Evolutionary conservation across 2,888 invertebrate species (phyloP).

Genomic region (Willowsia nigromaculata): DNA sequence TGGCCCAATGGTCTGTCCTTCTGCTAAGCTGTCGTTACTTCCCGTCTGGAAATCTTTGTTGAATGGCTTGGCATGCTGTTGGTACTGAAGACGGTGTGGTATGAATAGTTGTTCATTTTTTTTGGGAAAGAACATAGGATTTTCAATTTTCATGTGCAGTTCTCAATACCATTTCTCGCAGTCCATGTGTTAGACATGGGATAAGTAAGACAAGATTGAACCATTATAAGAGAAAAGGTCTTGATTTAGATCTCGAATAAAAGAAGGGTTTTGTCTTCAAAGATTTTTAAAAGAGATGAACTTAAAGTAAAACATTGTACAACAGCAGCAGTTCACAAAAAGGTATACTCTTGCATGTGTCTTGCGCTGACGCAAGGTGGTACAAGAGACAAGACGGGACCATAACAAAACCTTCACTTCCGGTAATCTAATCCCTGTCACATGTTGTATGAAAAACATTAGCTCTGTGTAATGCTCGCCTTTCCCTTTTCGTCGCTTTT

Average conservation of each 20-base stretch:
- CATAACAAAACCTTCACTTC: constrained; percentile 72
- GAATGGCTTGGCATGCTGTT: constrained; percentile 22
- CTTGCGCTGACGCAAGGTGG: constrained; percentile 31
- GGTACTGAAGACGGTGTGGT: not conserved
- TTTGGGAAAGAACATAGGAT: not conserved
- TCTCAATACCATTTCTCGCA: not conserved
- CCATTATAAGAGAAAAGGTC: constrained; percentile 38
- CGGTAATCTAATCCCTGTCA: constrained; percentile 68
- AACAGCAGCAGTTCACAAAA: not conserved
- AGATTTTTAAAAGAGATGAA: constrained; percentile 17
- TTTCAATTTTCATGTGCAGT: not conserved
- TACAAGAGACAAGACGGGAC: constrained; percentile 36
- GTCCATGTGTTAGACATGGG: constrained; percentile 17
- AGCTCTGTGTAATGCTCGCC: not conserved
- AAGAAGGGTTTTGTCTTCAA: constrained; percentile 11
- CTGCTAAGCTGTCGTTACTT: not conserved
- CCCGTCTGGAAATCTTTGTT: constrained; percentile 35
- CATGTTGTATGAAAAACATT: constrained; percentile 26
- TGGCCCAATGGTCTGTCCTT: constrained; percentile 43
- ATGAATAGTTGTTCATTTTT: not conserved
- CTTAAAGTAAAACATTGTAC: not conserved
- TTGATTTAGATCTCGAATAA: constrained; percentile 1
- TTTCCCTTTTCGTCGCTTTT: not conserved
- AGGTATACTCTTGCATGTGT: constrained; percentile 7
- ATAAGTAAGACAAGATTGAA: constrained; percentile 4